Evolutionary conservation across 2,888 invertebrate genomes (phyloP), one percentile per base, ranked within the genome.

Genomic region (Epinotia nisella): DNA sequence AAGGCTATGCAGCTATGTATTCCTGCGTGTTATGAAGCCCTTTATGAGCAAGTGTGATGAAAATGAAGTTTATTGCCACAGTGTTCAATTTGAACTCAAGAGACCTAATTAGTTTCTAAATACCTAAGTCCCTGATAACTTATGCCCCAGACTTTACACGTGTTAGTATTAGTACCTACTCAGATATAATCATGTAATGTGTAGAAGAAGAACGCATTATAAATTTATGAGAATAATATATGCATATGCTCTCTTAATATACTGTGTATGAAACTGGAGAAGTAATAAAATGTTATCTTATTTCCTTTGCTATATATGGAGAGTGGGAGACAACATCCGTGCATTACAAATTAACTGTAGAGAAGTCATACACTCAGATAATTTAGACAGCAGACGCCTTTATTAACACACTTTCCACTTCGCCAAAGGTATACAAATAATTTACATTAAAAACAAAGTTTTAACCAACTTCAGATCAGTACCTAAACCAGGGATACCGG

Each of bases 211-310:
- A 29, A 55, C 13, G 55, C 7, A 24, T 1, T 29, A 58, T 21
- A 5, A 29, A 56, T 58, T 7, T n/a, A 56, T 1, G 1, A 5
- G 21, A 1, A 21, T 55, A 19, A 56, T 5, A 56, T 21, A 15
- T 56, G 4, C 11, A 21, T 56, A 24, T 4, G 19, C 4, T 56
- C 55, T 24, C 19, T 24, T n/a, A 49, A 29, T 29, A 24, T 35
- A 9, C 15, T 29, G 13, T 19, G 4, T 56, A 5, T 24, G 13
- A 21, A 5, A 9, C 58, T n/a, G 2, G n/a, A 58, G 24, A 24
- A 13, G 58, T 29, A 29, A 58, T 58, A 58, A 58, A 56, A 15
- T 58, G 2, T 9, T 58, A 58, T 58, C 58, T 58, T n/a, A 29
- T 58, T 58, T 58, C 58, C 58, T n/a, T n/a, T 58, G 49, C 49